Percentiles rank a stretch among this genome's conserved stretches.
Conservation (phyloP, 2,113 vertebrate species). For the Dicaeum eximium region DNA sequence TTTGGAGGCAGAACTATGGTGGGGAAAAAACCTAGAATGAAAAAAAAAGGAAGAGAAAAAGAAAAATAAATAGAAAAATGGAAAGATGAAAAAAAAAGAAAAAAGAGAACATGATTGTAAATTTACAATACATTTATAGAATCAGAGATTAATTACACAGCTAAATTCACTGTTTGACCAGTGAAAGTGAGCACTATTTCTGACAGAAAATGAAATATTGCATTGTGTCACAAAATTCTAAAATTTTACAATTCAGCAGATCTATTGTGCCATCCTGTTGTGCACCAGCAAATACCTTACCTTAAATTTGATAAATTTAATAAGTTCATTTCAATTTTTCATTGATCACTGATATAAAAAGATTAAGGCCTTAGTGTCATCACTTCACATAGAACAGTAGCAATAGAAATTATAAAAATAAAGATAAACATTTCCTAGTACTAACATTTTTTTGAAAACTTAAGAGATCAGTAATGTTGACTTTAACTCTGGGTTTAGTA, state of each 20-base stretch:
- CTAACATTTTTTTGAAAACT: not conserved
- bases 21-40: rapidly evolving
- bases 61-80: not conserved
- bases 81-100: rapidly evolving
- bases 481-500: not conserved
- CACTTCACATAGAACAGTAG: not conserved
- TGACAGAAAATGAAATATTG: not conserved
- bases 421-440: not conserved
- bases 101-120: not conserved
- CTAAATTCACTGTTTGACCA: not conserved
- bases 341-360: not conserved
- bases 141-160: not conserved
- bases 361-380: not conserved
- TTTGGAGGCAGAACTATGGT: not conserved
- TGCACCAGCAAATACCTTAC: not conserved
- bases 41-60: not conserved
- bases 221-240: not conserved
- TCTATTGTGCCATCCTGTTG: not conserved
- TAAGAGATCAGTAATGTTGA: not conserved
- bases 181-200: not conserved
- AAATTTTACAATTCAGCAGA: not conserved
- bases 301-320: not conserved
- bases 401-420: not conserved
- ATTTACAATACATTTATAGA: not conserved
- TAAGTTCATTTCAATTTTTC: not conserved